Evolutionary conservation across 2,888 invertebrate genomes (phyloP).

Genomic region (Dynastes hyllus): DNA sequence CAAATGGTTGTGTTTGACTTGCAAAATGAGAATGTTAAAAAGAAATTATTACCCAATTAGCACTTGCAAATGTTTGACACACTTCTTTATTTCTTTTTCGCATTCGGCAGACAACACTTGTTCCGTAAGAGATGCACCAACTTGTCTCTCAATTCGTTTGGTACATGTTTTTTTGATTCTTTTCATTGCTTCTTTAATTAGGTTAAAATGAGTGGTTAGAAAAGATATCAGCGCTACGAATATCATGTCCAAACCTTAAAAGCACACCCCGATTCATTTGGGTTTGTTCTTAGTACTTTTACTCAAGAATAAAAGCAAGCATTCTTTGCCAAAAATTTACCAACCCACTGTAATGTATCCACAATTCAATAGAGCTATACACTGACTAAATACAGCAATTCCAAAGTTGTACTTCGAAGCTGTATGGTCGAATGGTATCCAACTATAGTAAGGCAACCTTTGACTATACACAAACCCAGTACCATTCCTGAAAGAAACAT

Average conservation of each 20-base stretch:
- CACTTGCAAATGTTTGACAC: slow-evolving; percentile 56
- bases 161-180: slow-evolving; percentile 50
- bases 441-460: slow-evolving; percentile 55
- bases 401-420: slow-evolving; percentile 51
- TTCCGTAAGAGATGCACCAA: slow-evolving; percentile 20
- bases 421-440: slow-evolving; percentile 56
- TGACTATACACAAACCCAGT: slow-evolving; percentile 31
- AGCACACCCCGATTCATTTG: no score
- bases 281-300: no score
- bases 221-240: slow-evolving; percentile 55
- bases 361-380: slow-evolving; percentile 54
- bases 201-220: slow-evolving; percentile 55
- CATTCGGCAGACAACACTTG: slow-evolving; percentile 47
- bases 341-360: slow-evolving; percentile 57
- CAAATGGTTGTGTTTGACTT: neutral
- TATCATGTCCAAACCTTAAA: slow-evolving; percentile 55
- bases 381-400: slow-evolving; percentile 55
- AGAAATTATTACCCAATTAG: slow-evolving; percentile 53
- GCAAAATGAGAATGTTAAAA: neutral
- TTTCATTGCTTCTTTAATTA: slow-evolving; percentile 55
- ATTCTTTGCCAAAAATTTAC: neutral
- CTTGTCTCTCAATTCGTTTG: slow-evolving; percentile 40
- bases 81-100: slow-evolving; percentile 55
- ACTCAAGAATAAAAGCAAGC: no score
- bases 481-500: slow-evolving; percentile 18